Percentiles rank a stretch among this genome's conserved stretches.
phyloP scores from a whole-genome alignment of 2,888 invertebrate genomes.

The Idaea dimidiata region DNA sequence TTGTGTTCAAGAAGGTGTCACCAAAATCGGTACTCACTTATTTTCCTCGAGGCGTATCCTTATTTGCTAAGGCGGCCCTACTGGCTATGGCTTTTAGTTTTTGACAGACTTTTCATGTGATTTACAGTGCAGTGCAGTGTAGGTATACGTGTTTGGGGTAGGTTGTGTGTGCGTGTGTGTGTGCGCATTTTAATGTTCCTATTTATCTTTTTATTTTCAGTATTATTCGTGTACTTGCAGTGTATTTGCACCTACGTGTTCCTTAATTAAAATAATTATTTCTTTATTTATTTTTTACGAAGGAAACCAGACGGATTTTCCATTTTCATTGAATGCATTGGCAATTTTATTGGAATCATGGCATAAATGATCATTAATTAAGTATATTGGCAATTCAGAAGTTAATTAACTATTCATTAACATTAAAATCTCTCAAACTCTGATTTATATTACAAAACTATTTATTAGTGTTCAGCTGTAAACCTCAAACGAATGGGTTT shows the following conservation, averaged over 20 bases:
- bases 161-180: too few species aligned
- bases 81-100: too few species aligned
- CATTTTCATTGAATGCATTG: neutral
- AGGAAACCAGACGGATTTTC: neutral
- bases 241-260: too few species aligned
- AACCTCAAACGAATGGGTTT: neutral
- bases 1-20: neutral
- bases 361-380: neutral
- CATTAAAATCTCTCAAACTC: neutral
- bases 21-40: neutral
- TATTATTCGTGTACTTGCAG: too few species aligned
- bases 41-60: neutral
- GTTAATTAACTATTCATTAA: neutral
- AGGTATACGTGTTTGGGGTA: too few species aligned
- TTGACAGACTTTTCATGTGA: too few species aligned
- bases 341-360: neutral
- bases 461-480: neutral
- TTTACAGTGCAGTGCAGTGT: too few species aligned
- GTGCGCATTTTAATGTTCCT: too few species aligned
- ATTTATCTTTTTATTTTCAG: too few species aligned
- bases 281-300: too few species aligned
- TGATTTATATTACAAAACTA: neutral
- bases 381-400: neutral
- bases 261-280: too few species aligned
- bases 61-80: too few species aligned